phyloP scores from a whole-genome alignment of 1,140 invertebrate species.

The Musca vetustissima region DNA sequence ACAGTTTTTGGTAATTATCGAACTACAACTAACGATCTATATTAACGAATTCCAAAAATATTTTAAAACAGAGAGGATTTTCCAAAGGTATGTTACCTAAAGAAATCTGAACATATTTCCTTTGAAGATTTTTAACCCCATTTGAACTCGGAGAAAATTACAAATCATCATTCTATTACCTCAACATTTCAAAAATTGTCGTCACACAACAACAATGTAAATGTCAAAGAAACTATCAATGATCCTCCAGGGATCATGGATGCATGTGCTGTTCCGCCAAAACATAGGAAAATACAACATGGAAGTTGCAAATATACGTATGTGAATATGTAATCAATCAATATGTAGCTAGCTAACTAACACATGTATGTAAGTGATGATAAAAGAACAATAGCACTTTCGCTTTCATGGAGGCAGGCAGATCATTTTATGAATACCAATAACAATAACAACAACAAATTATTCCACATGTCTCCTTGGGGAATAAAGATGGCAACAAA shows the following conservation, averaged over 20 bases:
- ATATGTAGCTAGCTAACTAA: too few species aligned
- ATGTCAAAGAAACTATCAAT: constrained; percentile 14
- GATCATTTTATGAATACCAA: not conserved
- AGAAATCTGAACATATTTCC: too few species aligned
- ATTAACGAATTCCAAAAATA: too few species aligned
- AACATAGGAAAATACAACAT: not conserved
- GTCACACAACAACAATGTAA: not conserved
- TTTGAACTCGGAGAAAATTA: too few species aligned
- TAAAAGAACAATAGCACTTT: not conserved
- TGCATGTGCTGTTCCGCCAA: not conserved
- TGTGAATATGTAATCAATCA: not conserved
- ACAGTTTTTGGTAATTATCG: too few species aligned
- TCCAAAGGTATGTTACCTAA: too few species aligned
- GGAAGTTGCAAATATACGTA: not conserved
- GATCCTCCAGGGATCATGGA: not conserved
- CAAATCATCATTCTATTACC: too few species aligned
- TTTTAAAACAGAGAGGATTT: too few species aligned
- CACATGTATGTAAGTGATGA: not conserved
- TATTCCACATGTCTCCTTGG: not conserved
- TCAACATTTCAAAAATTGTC: too few species aligned
- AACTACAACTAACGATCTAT: too few species aligned
- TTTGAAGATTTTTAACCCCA: too few species aligned
- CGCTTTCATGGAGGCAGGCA: not conserved
- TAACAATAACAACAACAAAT: not conserved
- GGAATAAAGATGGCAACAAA: too few species aligned